phyloP scores from a whole-genome alignment of 2,888 invertebrate species.

The Euzophera pinguis region DNA sequence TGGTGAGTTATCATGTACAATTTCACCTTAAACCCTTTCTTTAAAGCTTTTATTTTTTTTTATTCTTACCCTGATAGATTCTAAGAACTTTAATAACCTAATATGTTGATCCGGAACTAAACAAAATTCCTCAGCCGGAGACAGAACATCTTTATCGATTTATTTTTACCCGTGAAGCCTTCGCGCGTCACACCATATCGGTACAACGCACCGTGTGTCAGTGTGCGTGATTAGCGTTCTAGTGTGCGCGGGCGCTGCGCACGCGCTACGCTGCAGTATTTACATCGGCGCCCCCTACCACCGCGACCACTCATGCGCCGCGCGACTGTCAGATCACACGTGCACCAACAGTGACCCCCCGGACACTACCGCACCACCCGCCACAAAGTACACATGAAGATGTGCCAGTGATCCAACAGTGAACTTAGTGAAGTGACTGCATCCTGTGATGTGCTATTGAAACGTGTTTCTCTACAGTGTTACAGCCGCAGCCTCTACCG shows the following conservation, averaged over 20 bases:
- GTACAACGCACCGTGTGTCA: conserved; percentile 24
- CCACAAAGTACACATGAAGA: conserved; percentile 43
- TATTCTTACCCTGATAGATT: no score
- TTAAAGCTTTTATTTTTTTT: no score
- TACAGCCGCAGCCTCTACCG: conserved; percentile 73
- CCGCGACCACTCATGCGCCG: conserved; percentile 75
- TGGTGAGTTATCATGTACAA: no score
- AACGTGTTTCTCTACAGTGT: conserved; percentile 50
- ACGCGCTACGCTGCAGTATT: conserved; percentile 71
- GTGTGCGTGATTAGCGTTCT: conserved; percentile 34
- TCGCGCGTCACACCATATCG: conserved; percentile 33
- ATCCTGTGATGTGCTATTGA: conserved; percentile 67
- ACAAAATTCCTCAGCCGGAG: not conserved
- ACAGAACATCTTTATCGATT: conserved; percentile 24
- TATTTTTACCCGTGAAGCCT: conserved; percentile 8
- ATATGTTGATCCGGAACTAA: not conserved
- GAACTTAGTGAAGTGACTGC: conserved; percentile 67
- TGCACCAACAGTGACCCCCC: conserved; percentile 53
- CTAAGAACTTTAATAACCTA: no score
- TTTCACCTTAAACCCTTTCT: no score
- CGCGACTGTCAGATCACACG: conserved; percentile 71
- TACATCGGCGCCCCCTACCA: conserved; percentile 77
- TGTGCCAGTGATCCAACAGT: conserved; percentile 70
- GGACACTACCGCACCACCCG: conserved; percentile 37
- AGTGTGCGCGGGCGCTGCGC: conserved; percentile 63